phyloP scores from a whole-genome alignment of 1,140 invertebrate genomes.

The Ganaspis sp. region DNA sequence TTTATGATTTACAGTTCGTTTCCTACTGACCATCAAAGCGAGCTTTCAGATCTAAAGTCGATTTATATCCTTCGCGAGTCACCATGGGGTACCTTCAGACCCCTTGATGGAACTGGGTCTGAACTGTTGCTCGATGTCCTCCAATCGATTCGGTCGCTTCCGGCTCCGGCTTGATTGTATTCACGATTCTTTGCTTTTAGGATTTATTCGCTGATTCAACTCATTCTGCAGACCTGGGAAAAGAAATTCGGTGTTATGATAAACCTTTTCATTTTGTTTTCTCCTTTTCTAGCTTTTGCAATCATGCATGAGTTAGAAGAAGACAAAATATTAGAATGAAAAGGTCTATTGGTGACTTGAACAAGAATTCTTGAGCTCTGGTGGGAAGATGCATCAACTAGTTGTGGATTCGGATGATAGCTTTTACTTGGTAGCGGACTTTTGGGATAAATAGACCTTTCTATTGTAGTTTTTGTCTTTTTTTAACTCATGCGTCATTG shows the following conservation, averaged over 20 bases:
- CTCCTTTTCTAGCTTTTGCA: no score
- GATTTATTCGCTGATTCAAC: background rate
- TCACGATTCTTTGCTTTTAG: background rate
- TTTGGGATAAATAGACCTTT: no score
- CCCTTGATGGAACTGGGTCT: conserved; percentile 11
- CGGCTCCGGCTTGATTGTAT: background rate
- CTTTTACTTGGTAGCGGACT: no score
- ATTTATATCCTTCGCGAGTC: conserved; percentile 26
- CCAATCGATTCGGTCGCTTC: background rate
- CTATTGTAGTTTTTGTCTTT: no score
- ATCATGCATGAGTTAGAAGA: no score
- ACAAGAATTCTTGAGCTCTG: no score
- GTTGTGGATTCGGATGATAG: no score
- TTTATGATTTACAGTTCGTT: conserved; percentile 59
- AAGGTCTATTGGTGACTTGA: no score
- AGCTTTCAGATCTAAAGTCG: conserved; percentile 28
- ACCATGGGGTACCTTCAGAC: conserved; percentile 6
- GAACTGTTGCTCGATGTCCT: conserved; percentile 10
- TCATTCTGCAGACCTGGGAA: background rate
- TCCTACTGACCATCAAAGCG: conserved; percentile 31
- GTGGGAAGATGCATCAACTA: no score
- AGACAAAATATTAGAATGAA: no score
- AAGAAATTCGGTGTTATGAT: background rate
- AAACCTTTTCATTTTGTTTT: no score
- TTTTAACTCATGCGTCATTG: no score